phyloP scores from a whole-genome alignment of 2,888 invertebrate genomes.

The Troglohyphantes excavatus region DNA sequence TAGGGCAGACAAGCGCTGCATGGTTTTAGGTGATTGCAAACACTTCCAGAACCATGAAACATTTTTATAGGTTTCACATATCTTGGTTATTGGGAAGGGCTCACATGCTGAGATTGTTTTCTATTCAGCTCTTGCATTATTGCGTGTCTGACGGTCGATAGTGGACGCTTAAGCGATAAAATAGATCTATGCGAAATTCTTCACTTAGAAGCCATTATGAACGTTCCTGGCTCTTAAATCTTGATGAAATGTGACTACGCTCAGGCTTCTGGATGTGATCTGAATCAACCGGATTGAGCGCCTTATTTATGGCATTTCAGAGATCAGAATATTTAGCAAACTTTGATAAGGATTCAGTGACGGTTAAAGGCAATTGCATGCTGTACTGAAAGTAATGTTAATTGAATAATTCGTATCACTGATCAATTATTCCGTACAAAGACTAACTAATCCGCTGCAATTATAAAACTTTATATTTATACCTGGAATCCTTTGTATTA shows the following conservation, averaged over 20 bases:
- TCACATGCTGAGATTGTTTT: constrained; percentile 66
- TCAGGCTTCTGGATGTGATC: constrained; percentile 55
- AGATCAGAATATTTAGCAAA: constrained; percentile 31
- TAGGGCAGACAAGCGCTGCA: constrained; percentile 45
- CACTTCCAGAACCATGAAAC: constrained; percentile 72
- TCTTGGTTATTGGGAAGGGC: constrained; percentile 70
- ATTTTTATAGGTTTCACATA: constrained; percentile 75
- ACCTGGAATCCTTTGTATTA: too few species aligned
- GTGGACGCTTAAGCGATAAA: constrained; percentile 67
- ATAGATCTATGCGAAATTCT: constrained; percentile 71
- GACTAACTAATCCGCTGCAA: too few species aligned
- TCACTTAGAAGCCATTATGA: constrained; percentile 71
- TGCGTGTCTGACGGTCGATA: constrained; percentile 23
- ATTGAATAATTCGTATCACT: constrained; percentile 28
- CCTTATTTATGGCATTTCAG: constrained; percentile 44
- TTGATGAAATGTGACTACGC: constrained; percentile 53
- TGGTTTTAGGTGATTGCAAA: constrained; percentile 59
- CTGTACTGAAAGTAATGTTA: background rate
- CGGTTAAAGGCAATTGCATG: constrained; percentile 11
- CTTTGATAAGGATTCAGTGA: constrained; percentile 33
- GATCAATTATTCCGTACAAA: too few species aligned
- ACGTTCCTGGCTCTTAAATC: constrained; percentile 57
- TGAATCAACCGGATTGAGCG: constrained; percentile 6
- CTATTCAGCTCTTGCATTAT: constrained; percentile 45
- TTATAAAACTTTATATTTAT: too few species aligned